Evolutionary conservation across 2,797 vertebrate genomes (phyloP).

Genomic region (Spinibarbus caldwelli): DNA sequence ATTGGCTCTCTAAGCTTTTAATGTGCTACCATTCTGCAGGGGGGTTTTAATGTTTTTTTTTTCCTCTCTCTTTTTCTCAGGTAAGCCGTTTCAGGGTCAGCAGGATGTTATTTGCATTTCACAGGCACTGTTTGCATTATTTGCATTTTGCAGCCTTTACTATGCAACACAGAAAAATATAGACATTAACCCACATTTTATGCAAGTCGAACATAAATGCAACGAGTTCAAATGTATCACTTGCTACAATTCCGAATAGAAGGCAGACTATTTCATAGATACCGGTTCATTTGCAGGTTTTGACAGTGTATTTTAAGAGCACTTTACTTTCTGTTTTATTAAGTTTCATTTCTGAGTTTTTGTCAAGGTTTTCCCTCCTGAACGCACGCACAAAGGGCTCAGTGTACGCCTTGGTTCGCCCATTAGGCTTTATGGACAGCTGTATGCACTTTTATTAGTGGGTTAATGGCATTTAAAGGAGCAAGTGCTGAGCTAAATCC

Average conservation of each 20-base stretch:
- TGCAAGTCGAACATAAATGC: slow-evolving; percentile 16
- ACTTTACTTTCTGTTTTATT: slow-evolving; percentile 72
- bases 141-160: slow-evolving; percentile 36
- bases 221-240: slow-evolving; percentile 1
- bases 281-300: slow-evolving; percentile 32
- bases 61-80: background rate
- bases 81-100: slow-evolving; percentile 48
- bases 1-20: slow-evolving; percentile 51
- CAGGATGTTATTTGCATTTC: slow-evolving; percentile 47
- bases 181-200: slow-evolving; percentile 36
- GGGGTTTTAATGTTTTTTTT: slow-evolving; percentile 42
- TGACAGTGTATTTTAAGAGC: slow-evolving; percentile 59
- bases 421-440: slow-evolving; percentile 80
- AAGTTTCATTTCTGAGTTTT: slow-evolving; percentile 72
- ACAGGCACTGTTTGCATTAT: slow-evolving; percentile 36
- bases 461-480: slow-evolving; percentile 81
- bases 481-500: slow-evolving; percentile 69
- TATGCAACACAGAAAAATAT: slow-evolving; percentile 29
- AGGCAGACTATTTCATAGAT: slow-evolving; percentile 17
- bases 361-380: slow-evolving; percentile 60
- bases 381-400: slow-evolving; percentile 62
- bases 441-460: slow-evolving; percentile 80
- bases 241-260: background rate
- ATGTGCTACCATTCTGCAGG: slow-evolving; percentile 48
- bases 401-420: slow-evolving; percentile 66